Conservation (phyloP, 2,797 vertebrate genomes). For the Microcaecilia unicolor region DNA sequence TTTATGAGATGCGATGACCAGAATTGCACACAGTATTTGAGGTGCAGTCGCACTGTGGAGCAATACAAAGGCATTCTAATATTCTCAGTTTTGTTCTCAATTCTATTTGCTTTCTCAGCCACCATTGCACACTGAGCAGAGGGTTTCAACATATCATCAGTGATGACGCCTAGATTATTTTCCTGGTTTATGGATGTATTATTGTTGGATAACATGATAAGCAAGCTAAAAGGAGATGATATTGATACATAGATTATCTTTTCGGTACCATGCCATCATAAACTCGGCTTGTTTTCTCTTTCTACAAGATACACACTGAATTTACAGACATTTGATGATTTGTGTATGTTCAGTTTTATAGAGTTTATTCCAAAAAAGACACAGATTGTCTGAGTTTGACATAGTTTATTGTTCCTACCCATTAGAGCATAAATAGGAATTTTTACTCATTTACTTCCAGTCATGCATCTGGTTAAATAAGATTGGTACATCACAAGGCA, state of each 20-base stretch:
- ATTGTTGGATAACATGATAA: constrained; percentile 38
- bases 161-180: too few species aligned
- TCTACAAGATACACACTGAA: constrained; percentile 23
- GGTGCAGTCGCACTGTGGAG: too few species aligned
- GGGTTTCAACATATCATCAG: too few species aligned
- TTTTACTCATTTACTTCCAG: constrained; percentile 35
- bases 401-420: constrained; percentile 48
- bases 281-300: constrained; percentile 41
- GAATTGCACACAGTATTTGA: too few species aligned
- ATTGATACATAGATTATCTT: constrained; percentile 35
- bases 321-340: constrained; percentile 10
- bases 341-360: constrained; percentile 16
- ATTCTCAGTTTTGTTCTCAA: too few species aligned
- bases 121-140: too few species aligned
- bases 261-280: constrained; percentile 19
- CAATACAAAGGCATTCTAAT: too few species aligned
- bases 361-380: constrained; percentile 24
- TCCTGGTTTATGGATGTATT: constrained; percentile 39
- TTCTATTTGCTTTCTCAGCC: too few species aligned
- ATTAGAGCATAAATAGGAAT: constrained; percentile 43
- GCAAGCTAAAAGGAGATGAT: constrained; percentile 34
- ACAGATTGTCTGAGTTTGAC: constrained; percentile 33
- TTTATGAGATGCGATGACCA: too few species aligned
- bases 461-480: constrained; percentile 36
- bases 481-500: constrained; percentile 36